Evolutionary conservation across 2,888 invertebrate genomes (phyloP).

Genomic region (Caenorhabditis uteleia): DNA sequence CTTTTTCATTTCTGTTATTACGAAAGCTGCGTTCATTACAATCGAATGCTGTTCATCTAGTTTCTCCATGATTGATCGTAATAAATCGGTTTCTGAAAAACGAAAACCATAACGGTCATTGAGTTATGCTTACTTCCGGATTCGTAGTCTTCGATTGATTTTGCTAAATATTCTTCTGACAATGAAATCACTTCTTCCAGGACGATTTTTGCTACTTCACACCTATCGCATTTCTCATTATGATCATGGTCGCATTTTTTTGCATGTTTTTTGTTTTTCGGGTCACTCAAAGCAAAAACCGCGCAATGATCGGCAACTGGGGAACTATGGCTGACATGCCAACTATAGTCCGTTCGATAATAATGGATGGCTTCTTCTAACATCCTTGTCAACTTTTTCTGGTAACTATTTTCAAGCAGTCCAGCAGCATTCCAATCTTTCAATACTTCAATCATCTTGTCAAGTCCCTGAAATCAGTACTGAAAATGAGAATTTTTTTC

Average conservation of each 20-base stretch:
- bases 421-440: too few relatives aligned
- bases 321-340: conserved; percentile 11
- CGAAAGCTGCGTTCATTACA: neutral
- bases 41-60: neutral
- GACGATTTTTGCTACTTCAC: conserved; percentile 1
- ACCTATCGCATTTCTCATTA: conserved; percentile 17
- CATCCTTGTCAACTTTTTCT: too few relatives aligned
- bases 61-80: too few relatives aligned
- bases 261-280: neutral
- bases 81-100: too few relatives aligned
- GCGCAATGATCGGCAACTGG: conserved; percentile 23
- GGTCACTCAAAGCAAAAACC: conserved; percentile 17
- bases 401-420: too few relatives aligned
- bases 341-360: conserved; percentile 11
- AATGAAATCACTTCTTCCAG: conserved; percentile 3
- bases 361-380: conserved; percentile 16
- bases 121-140: too few relatives aligned
- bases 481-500: too few relatives aligned
- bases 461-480: too few relatives aligned
- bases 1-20: conserved; percentile 7
- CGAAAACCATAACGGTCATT: too few relatives aligned
- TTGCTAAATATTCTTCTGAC: neutral
- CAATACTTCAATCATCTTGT: too few relatives aligned
- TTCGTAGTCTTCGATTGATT: too few relatives aligned
- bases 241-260: conserved; percentile 9